phyloP scores from a whole-genome alignment of 2,113 vertebrate species.

The Abramis brama region DNA sequence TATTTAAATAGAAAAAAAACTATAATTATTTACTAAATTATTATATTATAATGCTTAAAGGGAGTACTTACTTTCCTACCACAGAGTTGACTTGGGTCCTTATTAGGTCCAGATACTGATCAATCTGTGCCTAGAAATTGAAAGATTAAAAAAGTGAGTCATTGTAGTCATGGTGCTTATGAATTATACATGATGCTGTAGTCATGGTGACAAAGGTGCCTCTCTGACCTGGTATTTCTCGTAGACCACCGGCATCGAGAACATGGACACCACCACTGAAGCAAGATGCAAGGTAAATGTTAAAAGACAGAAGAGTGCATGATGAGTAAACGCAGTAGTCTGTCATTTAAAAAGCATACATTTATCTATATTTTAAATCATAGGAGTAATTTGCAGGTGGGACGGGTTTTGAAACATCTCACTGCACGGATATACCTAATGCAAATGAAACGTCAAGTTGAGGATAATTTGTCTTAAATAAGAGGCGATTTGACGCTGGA shows the following conservation, averaged over 20 bases:
- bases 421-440: too few relatives aligned
- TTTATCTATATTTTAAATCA: background rate
- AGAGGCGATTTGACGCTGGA: too few relatives aligned
- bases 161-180: background rate
- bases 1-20: background rate
- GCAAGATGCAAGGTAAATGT: constrained; percentile 51
- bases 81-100: constrained; percentile 96
- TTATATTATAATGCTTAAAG: background rate
- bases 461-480: too few relatives aligned
- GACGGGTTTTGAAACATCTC: too few relatives aligned
- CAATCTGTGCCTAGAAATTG: constrained; percentile 90
- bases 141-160: constrained; percentile 30
- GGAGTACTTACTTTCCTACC: constrained; percentile 93
- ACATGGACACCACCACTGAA: constrained; percentile 96
- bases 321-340: background rate
- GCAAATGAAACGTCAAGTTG: too few relatives aligned
- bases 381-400: too few relatives aligned
- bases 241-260: constrained; percentile 97
- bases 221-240: constrained; percentile 96
- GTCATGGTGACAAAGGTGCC: background rate
- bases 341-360: background rate
- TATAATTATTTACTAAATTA: too few relatives aligned
- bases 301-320: background rate
- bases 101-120: constrained; percentile 97
- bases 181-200: background rate